Evolutionary conservation across 2,113 vertebrate genomes (phyloP).

Genomic region (Scartelaos histophorus): DNA sequence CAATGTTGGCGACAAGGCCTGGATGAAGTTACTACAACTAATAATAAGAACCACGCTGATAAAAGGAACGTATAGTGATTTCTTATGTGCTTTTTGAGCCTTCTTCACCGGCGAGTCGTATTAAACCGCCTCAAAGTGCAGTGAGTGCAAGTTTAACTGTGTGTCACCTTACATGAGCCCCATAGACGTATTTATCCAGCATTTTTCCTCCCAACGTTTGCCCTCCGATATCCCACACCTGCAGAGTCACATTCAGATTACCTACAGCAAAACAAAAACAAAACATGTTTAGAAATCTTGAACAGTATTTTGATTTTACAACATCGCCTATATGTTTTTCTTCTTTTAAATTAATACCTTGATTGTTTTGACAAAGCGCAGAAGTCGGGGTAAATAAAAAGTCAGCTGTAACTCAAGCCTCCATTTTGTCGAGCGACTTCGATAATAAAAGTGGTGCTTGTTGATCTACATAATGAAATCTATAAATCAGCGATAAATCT

Average conservation of each 20-base stretch:
- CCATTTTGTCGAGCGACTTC: conserved; percentile 37
- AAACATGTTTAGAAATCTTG: conserved; percentile 6
- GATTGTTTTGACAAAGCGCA: conserved; percentile 39
- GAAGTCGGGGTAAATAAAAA: conserved; percentile 38
- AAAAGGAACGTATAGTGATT: conserved; percentile 25
- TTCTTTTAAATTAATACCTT: conserved; percentile 28
- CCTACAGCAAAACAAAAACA: conserved; percentile 76
- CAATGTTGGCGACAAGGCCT: no score
- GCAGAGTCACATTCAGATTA: conserved; percentile 94
- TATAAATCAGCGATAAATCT: conserved; percentile 67
- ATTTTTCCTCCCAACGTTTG: conserved; percentile 98
- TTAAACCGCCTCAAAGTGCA: background rate
- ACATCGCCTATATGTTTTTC: conserved; percentile 20
- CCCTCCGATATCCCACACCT: conserved; percentile 98
- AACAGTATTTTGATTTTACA: conserved; percentile 7
- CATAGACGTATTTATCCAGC: conserved; percentile 98
- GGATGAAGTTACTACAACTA: conserved; percentile 20
- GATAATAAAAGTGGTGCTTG: conserved; percentile 50
- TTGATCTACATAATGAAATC: conserved; percentile 60
- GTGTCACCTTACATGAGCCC: conserved; percentile 82
- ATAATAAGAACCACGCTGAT: conserved; percentile 39
- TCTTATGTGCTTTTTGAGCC: conserved; percentile 14
- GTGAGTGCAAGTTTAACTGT: conserved; percentile 11
- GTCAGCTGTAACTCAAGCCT: conserved; percentile 38
- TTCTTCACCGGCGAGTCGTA: conserved; percentile 4